Evolutionary conservation across 2,113 vertebrate species (phyloP).

Genomic region (Oncorhynchus mykiss): DNA sequence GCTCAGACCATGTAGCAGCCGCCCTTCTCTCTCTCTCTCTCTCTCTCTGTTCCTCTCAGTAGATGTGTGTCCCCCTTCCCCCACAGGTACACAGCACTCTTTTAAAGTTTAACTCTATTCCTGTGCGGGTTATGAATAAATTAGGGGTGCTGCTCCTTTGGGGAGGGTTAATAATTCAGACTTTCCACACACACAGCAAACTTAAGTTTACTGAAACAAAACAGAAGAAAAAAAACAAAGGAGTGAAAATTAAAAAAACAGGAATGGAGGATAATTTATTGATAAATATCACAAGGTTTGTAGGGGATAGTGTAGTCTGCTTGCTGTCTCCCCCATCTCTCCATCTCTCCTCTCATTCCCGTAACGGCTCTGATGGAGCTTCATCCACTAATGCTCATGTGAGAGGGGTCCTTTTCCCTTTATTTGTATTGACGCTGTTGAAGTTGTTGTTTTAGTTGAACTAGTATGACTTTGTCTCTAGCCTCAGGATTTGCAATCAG

Average conservation of each 20-base stretch:
- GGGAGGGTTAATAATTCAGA: slow-evolving; percentile 83
- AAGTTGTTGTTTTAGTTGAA: not conserved
- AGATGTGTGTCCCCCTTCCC: slow-evolving; percentile 44
- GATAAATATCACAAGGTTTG: slow-evolving; percentile 77
- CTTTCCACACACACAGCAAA: slow-evolving; percentile 65
- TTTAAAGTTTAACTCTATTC: slow-evolving; percentile 80
- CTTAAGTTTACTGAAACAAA: slow-evolving; percentile 78
- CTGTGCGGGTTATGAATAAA: slow-evolving; percentile 83
- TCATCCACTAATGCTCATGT: not conserved
- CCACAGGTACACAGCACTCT: slow-evolving; percentile 63
- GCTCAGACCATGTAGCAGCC: not conserved
- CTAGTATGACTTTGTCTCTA: not conserved
- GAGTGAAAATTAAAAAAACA: slow-evolving; percentile 59
- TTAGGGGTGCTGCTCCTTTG: slow-evolving; percentile 74
- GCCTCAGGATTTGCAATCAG: not conserved
- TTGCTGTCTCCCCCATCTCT: slow-evolving; percentile 6
- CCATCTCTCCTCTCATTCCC: slow-evolving; percentile 2
- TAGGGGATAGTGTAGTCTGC: slow-evolving; percentile 53
- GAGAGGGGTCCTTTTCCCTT: not conserved
- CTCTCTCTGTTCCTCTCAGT: slow-evolving; percentile 21
- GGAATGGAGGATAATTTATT: slow-evolving; percentile 74
- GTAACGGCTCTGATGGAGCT: not conserved
- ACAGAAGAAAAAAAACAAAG: slow-evolving; percentile 49
- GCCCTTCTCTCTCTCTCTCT: slow-evolving; percentile 18
- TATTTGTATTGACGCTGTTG: not conserved